Conservation (phyloP, 2,113 vertebrate genomes). For the Abramis brama region DNA sequence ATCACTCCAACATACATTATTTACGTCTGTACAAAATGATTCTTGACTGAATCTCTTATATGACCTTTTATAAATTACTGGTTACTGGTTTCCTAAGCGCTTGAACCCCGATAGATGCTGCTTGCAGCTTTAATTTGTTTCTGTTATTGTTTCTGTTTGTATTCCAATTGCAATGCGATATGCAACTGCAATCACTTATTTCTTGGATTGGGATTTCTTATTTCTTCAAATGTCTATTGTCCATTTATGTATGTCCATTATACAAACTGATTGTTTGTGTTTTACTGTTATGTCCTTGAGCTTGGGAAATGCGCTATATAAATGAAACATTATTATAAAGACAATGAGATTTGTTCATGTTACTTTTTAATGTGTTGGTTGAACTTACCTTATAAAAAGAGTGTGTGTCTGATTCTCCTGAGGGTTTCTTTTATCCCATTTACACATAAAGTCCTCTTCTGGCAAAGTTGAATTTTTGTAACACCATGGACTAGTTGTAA, state of each 20-base stretch:
- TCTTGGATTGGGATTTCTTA: no score
- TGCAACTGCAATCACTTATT: background rate
- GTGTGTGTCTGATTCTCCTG: conserved; percentile 50
- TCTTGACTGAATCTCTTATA: no score
- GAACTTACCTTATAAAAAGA: conserved; percentile 66
- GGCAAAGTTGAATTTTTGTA: conserved; percentile 53
- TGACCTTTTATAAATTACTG: no score
- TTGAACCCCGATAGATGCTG: no score
- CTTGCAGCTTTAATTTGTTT: background rate
- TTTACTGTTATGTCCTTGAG: background rate
- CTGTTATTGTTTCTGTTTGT: background rate
- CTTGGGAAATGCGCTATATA: background rate
- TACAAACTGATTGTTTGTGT: background rate
- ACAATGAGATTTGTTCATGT: background rate
- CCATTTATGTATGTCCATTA: background rate
- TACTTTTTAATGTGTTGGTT: background rate
- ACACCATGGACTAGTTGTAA: conserved; percentile 66
- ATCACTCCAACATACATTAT: no score
- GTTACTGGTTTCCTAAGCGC: no score
- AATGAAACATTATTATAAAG: background rate
- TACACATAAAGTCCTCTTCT: conserved; percentile 62
- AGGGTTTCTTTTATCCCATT: conserved; percentile 63
- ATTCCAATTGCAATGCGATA: background rate
- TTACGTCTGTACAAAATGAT: no score
- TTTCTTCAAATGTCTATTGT: no score